Conservation (phyloP, 2,888 invertebrate species). For the Sinodicranocentrus sp. region DNA sequence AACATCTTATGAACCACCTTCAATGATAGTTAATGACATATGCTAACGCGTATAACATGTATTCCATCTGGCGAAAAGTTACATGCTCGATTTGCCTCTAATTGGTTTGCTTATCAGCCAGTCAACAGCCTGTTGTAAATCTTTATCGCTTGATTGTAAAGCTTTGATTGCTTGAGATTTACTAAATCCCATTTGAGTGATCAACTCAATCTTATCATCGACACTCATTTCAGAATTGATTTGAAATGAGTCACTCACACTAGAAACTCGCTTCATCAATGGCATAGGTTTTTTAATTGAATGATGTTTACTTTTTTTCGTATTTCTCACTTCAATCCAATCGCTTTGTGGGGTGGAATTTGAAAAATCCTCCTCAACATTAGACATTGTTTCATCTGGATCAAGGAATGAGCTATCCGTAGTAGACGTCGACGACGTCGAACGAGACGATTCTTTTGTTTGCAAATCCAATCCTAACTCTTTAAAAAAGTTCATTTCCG, state of each 20-base stretch:
- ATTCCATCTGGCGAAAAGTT: no score
- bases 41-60: no score
- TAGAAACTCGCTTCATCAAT: background rate
- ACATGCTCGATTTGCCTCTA: conserved; percentile 31
- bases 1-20: no score
- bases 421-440: conserved; percentile 44
- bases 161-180: conserved; percentile 71
- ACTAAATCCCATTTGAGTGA: conserved; percentile 74
- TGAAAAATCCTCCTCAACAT: conserved; percentile 32
- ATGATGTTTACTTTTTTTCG: conserved; percentile 48
- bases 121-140: conserved; percentile 73
- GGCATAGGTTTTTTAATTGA: conserved; percentile 10
- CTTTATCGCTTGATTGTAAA: conserved; percentile 70
- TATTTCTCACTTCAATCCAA: conserved; percentile 71
- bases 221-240: conserved; percentile 52
- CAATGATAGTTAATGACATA: no score
- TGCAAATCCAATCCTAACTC: conserved; percentile 42
- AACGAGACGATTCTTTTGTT: conserved; percentile 35
- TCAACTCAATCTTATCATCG: conserved; percentile 71
- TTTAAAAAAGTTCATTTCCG: conserved; percentile 58
- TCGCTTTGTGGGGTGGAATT: conserved; percentile 36
- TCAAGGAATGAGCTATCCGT: conserved; percentile 51
- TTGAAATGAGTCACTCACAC: background rate
- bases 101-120: conserved; percentile 69
- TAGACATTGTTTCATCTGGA: conserved; percentile 28